Conservation (phyloP, 1,140 invertebrate species). For the Scaptomyza graminum region DNA sequence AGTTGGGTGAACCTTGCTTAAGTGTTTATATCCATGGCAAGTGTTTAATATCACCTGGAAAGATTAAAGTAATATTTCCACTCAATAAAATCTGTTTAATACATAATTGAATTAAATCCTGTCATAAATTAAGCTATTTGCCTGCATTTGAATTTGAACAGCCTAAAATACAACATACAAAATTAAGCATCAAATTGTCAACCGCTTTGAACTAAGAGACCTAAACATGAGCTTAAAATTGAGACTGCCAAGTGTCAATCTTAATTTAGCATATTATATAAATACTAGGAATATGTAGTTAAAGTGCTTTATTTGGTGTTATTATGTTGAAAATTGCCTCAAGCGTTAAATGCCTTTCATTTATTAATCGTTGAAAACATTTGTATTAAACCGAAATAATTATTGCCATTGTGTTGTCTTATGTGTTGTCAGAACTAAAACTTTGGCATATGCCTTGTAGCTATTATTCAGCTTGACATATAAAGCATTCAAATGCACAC, state of each 20-base stretch:
- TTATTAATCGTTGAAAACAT: conserved; percentile 16
- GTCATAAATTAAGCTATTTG: too few relatives aligned
- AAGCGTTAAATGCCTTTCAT: conserved; percentile 15
- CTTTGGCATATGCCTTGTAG: conserved; percentile 7
- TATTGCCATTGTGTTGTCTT: conserved; percentile 19
- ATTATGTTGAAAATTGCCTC: neutral
- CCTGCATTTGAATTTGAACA: too few relatives aligned
- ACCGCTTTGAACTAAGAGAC: too few relatives aligned
- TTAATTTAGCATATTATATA: neutral
- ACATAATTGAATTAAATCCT: neutral
- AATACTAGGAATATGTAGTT: conserved; percentile 10
- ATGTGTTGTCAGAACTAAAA: conserved; percentile 30
- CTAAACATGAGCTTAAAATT: too few relatives aligned
- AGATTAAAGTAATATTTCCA: neutral
- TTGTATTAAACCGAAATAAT: conserved; percentile 9
- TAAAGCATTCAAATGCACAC: neutral
- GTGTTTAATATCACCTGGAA: neutral
- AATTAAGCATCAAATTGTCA: too few relatives aligned
- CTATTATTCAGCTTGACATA: conserved; percentile 36
- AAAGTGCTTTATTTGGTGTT: conserved; percentile 13
- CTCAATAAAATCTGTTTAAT: neutral
- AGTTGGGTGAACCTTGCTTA: too few relatives aligned
- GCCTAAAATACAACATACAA: neutral
- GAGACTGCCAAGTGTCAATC: neutral
- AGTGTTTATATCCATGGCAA: too few relatives aligned